Conservation (phyloP, 2,797 vertebrate genomes). For the Thripadectes ignobilis region DNA sequence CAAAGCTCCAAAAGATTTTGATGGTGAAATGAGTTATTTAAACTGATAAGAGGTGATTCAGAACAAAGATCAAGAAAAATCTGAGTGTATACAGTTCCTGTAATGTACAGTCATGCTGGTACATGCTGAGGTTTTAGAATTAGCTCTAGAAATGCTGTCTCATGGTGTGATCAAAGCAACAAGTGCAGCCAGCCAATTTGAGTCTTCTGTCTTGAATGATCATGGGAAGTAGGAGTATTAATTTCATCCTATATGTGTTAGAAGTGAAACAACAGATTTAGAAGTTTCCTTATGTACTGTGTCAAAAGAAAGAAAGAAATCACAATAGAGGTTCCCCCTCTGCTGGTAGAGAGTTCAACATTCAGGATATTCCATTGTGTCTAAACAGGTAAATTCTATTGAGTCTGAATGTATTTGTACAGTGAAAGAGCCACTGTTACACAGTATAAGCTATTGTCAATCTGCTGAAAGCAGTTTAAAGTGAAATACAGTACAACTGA, state of each 20-base stretch:
- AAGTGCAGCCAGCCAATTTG: neutral
- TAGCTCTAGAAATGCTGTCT: constrained; percentile 35
- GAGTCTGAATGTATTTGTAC: neutral
- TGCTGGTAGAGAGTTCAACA: constrained; percentile 10
- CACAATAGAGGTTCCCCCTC: constrained; percentile 2
- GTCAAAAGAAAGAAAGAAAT: constrained; percentile 28
- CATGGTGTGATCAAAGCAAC: constrained; percentile 16
- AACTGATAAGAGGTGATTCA: neutral
- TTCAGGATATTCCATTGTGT: neutral
- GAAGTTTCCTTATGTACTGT: constrained; percentile 1
- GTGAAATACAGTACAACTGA: neutral
- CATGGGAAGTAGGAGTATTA: neutral
- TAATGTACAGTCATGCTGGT: neutral
- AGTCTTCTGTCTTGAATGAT: neutral
- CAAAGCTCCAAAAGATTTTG: neutral
- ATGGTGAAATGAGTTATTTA: neutral
- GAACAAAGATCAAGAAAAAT: constrained; percentile 9
- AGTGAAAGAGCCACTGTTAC: neutral
- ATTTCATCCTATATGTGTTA: neutral
- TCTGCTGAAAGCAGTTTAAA: neutral
- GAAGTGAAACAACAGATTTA: constrained; percentile 26
- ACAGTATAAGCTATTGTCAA: neutral
- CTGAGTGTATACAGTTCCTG: neutral
- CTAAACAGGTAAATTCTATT: neutral
- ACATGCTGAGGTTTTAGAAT: neutral